Evolutionary conservation across 2,888 invertebrate species (phyloP).

Genomic region (Tryphoninae sp.): DNA sequence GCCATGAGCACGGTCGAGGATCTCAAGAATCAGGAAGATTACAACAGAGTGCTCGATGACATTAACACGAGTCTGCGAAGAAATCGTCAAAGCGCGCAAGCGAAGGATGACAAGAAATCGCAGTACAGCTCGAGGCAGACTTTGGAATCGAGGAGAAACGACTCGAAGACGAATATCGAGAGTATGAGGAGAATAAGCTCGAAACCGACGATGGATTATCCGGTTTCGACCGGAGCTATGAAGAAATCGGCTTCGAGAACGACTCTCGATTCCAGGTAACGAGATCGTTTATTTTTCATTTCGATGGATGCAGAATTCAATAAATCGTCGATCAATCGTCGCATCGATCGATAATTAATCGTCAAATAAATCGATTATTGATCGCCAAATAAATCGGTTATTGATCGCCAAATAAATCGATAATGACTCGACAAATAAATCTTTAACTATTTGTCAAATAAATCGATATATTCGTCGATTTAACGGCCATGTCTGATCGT

Average conservation of each 20-base stretch:
- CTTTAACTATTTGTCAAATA: no score
- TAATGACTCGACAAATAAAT: no score
- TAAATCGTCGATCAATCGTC: neutral
- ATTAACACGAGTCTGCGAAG: slow-evolving; percentile 72
- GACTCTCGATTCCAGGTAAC: slow-evolving; percentile 74
- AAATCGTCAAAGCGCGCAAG: slow-evolving; percentile 64
- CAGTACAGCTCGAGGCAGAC: slow-evolving; percentile 68
- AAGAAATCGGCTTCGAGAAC: slow-evolving; percentile 71
- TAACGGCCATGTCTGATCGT: neutral
- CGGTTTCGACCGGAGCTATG: slow-evolving; percentile 60
- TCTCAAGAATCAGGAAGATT: slow-evolving; percentile 70
- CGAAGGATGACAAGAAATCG: slow-evolving; percentile 68
- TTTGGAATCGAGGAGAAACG: slow-evolving; percentile 69
- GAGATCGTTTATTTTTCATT: slow-evolving; percentile 3
- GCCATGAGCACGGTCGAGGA: slow-evolving; percentile 64
- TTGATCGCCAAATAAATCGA: neutral
- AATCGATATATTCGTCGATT: no score
- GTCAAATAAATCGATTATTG: neutral
- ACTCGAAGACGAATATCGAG: slow-evolving; percentile 68
- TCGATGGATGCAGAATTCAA: neutral
- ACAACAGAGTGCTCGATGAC: slow-evolving; percentile 72
- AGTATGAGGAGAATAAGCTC: slow-evolving; percentile 67
- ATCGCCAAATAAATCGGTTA: neutral
- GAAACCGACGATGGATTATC: slow-evolving; percentile 65
- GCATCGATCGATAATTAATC: neutral